Conservation (phyloP, 2,888 invertebrate species). For the Aphodius granarius region DNA sequence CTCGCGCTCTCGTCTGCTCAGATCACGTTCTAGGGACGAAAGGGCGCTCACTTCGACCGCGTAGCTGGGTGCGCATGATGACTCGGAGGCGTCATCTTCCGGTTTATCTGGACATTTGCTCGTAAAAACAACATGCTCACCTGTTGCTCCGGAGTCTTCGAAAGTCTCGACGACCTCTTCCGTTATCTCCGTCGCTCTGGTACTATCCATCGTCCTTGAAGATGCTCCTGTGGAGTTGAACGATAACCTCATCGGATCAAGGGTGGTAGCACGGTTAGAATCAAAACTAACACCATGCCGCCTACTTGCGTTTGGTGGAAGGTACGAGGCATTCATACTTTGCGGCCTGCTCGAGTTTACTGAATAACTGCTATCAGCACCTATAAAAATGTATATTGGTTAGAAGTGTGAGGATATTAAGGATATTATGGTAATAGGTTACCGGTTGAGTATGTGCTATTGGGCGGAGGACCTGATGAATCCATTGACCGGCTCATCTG, state of each 20-base stretch:
- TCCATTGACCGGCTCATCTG: not conserved
- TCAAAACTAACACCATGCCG: not conserved
- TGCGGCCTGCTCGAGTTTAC: not conserved
- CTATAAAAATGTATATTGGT: not conserved
- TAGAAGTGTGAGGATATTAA: not conserved
- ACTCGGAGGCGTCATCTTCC: not conserved
- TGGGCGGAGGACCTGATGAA: not conserved
- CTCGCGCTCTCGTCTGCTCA: conserved; percentile 21
- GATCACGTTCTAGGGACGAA: conserved; percentile 13
- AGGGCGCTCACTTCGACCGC: not conserved
- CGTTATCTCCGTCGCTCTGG: not conserved
- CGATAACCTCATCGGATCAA: not conserved
- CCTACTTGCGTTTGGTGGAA: not conserved
- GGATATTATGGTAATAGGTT: not conserved
- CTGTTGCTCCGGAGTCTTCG: not conserved
- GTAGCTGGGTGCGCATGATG: not conserved
- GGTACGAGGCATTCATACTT: not conserved
- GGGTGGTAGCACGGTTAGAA: not conserved
- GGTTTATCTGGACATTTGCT: not conserved
- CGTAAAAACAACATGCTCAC: not conserved
- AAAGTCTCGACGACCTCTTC: not conserved
- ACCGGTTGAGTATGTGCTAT: not conserved
- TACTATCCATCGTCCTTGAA: not conserved
- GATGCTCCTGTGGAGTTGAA: not conserved
- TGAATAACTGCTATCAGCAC: not conserved